phyloP scores from a whole-genome alignment of 2,888 invertebrate species.

The Epinotia bilunana region DNA sequence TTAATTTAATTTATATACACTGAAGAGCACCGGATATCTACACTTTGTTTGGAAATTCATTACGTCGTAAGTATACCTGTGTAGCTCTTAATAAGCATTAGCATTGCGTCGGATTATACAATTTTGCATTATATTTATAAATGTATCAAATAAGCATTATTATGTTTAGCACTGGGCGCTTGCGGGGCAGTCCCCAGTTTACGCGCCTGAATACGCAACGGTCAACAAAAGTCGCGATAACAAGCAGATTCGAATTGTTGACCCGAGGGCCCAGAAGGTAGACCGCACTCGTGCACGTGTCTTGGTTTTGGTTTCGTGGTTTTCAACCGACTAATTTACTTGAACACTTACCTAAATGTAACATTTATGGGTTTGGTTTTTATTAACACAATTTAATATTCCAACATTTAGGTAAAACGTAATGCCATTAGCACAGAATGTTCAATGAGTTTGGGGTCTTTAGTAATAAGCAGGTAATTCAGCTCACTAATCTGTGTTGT shows the following conservation, averaged over 20 bases:
- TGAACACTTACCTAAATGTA: not conserved
- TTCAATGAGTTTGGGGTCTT: too few relatives aligned
- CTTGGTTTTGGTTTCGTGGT: conserved; percentile 20
- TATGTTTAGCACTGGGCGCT: conserved; percentile 26
- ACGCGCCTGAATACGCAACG: conserved; percentile 67
- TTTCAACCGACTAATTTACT: conserved; percentile 1
- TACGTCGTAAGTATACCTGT: not conserved
- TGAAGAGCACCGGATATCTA: too few relatives aligned
- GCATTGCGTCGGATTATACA: not conserved
- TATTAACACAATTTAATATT: not conserved
- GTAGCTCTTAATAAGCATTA: not conserved
- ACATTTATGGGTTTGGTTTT: not conserved
- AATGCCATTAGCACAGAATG: too few relatives aligned
- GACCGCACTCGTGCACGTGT: conserved; percentile 44
- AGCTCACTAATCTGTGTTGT: not conserved
- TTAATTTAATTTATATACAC: too few relatives aligned
- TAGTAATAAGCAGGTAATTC: not conserved
- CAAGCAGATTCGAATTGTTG: conserved; percentile 55
- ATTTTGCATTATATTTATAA: too few relatives aligned
- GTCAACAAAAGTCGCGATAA: conserved; percentile 62
- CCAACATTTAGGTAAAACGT: not conserved
- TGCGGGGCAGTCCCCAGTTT: conserved; percentile 48
- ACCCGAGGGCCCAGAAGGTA: conserved; percentile 68
- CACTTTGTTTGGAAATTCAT: too few relatives aligned
- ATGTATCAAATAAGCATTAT: too few relatives aligned